phyloP scores from a whole-genome alignment of 2,888 invertebrate species.

The Trachelus stipa region DNA sequence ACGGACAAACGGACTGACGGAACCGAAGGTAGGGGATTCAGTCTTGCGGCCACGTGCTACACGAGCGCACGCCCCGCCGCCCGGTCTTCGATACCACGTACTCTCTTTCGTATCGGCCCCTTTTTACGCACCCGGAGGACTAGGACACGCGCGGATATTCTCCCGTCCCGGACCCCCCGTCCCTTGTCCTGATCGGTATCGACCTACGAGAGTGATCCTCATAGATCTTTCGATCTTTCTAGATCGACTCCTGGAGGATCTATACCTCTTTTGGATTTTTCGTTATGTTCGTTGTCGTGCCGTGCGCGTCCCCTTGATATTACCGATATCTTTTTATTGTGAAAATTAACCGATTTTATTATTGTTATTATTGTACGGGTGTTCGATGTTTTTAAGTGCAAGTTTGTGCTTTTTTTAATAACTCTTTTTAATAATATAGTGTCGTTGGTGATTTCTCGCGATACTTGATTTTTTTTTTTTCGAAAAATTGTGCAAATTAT shows the following conservation, averaged over 20 bases:
- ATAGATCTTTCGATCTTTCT: not conserved
- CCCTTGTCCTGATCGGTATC: not conserved
- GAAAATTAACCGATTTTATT: not conserved
- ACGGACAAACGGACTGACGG: conserved; percentile 60
- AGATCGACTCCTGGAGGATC: not conserved
- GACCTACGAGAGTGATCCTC: not conserved
- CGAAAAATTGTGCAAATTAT: not conserved
- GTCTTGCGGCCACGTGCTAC: conserved; percentile 65
- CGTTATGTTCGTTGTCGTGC: not conserved
- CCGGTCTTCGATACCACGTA: conserved; percentile 41
- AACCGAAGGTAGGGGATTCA: conserved; percentile 61
- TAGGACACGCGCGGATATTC: conserved; percentile 21
- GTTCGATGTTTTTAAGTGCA: not conserved
- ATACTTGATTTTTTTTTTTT: not conserved
- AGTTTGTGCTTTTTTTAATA: not conserved
- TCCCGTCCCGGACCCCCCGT: not conserved
- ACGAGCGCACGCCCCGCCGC: conserved; percentile 64
- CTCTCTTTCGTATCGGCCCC: conserved; percentile 15
- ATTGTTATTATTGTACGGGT: not conserved
- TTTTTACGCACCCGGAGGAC: not conserved
- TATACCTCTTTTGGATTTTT: not conserved
- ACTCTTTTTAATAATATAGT: not conserved
- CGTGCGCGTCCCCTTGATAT: not conserved
- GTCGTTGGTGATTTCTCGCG: not conserved
- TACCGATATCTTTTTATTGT: not conserved